Conservation (phyloP, 2,113 vertebrate species). For the Chelonoidis abingdonii region DNA sequence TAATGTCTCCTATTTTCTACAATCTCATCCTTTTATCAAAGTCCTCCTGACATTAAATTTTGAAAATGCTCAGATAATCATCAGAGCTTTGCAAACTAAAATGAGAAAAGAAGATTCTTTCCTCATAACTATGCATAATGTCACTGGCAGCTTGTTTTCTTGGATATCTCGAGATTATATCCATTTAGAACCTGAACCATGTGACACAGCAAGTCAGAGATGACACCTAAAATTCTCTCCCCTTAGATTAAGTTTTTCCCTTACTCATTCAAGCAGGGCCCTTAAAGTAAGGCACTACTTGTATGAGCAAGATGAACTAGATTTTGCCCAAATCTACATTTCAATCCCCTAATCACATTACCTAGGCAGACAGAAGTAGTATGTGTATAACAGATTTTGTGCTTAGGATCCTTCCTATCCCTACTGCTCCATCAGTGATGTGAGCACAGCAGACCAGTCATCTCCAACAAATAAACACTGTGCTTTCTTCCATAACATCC, state of each 20-base stretch:
- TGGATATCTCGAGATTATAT: not conserved
- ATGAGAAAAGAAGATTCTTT: not conserved
- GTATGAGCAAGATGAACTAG: not conserved
- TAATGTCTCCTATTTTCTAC: not conserved
- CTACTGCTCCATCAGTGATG: not conserved
- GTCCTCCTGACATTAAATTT: not conserved
- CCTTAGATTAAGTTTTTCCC: not conserved
- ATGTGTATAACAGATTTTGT: not conserved
- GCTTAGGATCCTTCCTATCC: not conserved
- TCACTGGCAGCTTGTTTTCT: not conserved
- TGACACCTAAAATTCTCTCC: not conserved
- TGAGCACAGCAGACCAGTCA: not conserved
- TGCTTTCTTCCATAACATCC: not conserved
- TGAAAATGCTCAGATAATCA: not conserved
- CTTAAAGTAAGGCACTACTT: not conserved
- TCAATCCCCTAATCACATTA: not conserved
- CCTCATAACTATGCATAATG: not conserved
- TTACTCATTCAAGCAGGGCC: not conserved
- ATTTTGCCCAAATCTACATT: not conserved
- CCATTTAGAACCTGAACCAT: not conserved
- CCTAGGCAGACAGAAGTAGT: not conserved
- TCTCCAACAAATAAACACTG: not conserved
- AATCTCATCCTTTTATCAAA: not conserved
- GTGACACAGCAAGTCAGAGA: not conserved
- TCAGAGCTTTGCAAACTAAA: not conserved